Percentiles rank a stretch among this genome's conserved stretches.
Evolutionary conservation across 2,113 vertebrate species (phyloP).

Genomic region (Ophthalmolycus amberensis): DNA sequence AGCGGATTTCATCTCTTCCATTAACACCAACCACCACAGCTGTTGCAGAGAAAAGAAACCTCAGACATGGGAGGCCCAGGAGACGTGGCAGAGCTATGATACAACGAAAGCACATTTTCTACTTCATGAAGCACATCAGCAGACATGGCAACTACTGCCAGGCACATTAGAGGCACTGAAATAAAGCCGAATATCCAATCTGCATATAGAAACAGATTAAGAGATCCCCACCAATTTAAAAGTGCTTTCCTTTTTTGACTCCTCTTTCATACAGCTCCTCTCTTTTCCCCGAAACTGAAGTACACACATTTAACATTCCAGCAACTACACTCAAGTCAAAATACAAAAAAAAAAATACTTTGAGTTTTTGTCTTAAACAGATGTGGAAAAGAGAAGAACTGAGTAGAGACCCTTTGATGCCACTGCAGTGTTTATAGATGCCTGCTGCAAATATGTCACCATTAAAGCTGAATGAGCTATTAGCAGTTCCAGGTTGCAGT

Average conservation of each 20-base stretch:
- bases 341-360: too few relatives aligned
- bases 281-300: background rate
- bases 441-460: background rate
- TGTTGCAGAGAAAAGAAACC: slow-evolving; percentile 27
- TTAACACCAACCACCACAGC: slow-evolving; percentile 30
- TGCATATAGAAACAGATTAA: background rate
- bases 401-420: background rate
- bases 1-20: slow-evolving; percentile 50
- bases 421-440: background rate
- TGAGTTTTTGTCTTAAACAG: background rate
- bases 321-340: background rate
- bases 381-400: too few relatives aligned
- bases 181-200: background rate
- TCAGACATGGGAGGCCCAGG: slow-evolving; percentile 5
- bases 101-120: slow-evolving; percentile 51
- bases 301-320: background rate
- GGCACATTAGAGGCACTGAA: slow-evolving; percentile 6
- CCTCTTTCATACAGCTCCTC: background rate
- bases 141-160: slow-evolving; percentile 2
- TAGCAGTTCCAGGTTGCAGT: background rate
- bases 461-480: background rate
- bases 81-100: slow-evolving; percentile 13
- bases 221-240: background rate
- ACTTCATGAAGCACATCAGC: slow-evolving; percentile 42
- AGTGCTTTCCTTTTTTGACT: background rate